Percentiles rank a stretch among this genome's conserved stretches.
phyloP scores from a whole-genome alignment of 2,113 vertebrate genomes.

The Butorides virescens region DNA sequence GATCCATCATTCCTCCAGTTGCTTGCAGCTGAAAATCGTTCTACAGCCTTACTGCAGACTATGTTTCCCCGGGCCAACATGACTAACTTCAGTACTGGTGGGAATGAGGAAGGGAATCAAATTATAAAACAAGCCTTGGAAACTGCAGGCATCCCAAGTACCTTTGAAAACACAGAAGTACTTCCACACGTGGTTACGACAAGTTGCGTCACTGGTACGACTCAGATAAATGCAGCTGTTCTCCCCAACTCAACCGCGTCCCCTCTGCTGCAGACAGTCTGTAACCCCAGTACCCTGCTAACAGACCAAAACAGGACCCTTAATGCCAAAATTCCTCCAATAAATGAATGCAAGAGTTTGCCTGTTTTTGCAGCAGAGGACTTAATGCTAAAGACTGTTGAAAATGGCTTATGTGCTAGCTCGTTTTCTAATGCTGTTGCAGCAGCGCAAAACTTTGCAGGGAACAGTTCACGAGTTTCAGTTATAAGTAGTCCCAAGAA shows the following conservation, averaged over 20 bases:
- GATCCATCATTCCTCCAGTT: constrained; percentile 78
- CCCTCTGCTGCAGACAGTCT: constrained; percentile 65
- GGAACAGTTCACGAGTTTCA: constrained; percentile 69
- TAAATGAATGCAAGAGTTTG: constrained; percentile 64
- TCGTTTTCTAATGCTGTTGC: constrained; percentile 71
- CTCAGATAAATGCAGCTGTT: constrained; percentile 64
- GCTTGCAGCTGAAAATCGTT: constrained; percentile 71
- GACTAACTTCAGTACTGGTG: constrained; percentile 58
- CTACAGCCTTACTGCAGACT: constrained; percentile 75
- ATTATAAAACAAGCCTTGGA: constrained; percentile 86
- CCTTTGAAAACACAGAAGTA: constrained; percentile 74
- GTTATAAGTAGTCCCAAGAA: constrained; percentile 78
- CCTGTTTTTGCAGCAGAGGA: constrained; percentile 64
- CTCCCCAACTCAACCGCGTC: constrained; percentile 53
- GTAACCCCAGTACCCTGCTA: constrained; percentile 61
- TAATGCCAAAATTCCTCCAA: constrained; percentile 65
- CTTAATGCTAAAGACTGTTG: constrained; percentile 72
- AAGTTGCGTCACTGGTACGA: constrained; percentile 45
- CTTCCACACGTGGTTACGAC: constrained; percentile 73
- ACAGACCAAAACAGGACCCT: constrained; percentile 71
- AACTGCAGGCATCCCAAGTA: constrained; percentile 80
- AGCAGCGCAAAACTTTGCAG: constrained; percentile 49
- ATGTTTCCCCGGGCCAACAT: constrained; percentile 75
- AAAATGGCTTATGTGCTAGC: constrained; percentile 68
- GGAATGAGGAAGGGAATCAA: constrained; percentile 78